Conservation (phyloP, 2,888 invertebrate genomes). For the Micoletzkya japonica region DNA sequence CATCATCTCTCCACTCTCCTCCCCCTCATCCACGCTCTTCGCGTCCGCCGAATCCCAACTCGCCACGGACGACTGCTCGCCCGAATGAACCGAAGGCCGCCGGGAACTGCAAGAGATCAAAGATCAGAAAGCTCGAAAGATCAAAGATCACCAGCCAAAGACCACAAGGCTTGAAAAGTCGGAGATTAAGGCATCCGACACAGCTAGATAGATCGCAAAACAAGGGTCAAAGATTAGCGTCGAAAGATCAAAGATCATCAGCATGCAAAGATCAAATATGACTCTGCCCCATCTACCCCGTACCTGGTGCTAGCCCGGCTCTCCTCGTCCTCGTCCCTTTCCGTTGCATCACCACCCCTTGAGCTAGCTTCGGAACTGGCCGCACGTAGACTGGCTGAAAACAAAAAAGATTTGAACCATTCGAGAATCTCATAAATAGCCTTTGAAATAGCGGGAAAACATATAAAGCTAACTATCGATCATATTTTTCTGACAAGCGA, state of each 20-base stretch:
- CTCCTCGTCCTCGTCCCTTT: not conserved
- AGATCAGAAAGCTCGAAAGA: not conserved
- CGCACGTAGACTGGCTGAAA: too few relatives aligned
- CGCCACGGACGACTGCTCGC: not conserved
- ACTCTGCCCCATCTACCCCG: too few relatives aligned
- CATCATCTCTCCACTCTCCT: slow-evolving; percentile 13
- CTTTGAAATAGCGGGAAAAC: too few relatives aligned
- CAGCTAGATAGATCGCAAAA: too few relatives aligned
- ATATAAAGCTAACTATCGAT: too few relatives aligned
- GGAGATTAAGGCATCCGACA: too few relatives aligned
- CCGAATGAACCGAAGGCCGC: slow-evolving; percentile 4
- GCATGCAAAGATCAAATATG: not conserved
- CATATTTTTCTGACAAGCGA: too few relatives aligned
- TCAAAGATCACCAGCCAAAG: not conserved
- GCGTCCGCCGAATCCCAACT: not conserved
- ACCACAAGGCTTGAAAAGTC: too few relatives aligned
- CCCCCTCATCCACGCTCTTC: slow-evolving; percentile 12
- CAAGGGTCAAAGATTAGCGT: not conserved
- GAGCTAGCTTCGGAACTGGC: too few relatives aligned
- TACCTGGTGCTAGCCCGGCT: too few relatives aligned
- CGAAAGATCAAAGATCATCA: not conserved
- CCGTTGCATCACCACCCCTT: not conserved
- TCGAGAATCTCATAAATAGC: too few relatives aligned
- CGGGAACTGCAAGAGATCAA: not conserved
- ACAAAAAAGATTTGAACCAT: too few relatives aligned